These are phyloP conservation scores for Epizoanthus stellaris DNA, from an alignment of 92 coral and sea anemone species.

Conservation along the genomic window DNA sequence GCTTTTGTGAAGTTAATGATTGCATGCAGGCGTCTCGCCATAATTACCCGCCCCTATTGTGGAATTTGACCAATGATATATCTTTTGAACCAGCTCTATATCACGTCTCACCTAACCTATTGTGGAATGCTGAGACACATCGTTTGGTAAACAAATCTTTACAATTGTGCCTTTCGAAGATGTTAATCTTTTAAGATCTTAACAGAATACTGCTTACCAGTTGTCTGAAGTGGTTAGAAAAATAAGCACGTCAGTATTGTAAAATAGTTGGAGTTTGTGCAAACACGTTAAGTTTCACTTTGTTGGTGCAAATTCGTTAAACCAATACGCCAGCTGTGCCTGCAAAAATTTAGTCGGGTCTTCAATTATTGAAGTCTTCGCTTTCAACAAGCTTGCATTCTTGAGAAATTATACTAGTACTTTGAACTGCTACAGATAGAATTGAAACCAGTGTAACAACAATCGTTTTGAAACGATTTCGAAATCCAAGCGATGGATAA, in stretches of 20 bases:
- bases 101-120: background rate
- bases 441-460: background rate
- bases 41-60: too few relatives aligned
- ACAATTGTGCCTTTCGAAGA: background rate
- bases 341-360: background rate
- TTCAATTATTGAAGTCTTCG: too few relatives aligned
- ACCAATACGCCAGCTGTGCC: background rate
- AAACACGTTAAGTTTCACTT: background rate
- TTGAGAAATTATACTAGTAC: background rate
- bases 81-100: background rate
- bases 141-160: background rate
- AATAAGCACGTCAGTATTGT: conserved; percentile 9
- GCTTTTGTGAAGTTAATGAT: too few relatives aligned
- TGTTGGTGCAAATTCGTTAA: conserved; percentile 4
- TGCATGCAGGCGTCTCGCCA: too few relatives aligned
- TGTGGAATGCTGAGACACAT: background rate
- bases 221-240: conserved; percentile 1
- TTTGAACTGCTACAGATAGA: background rate
- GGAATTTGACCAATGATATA: too few relatives aligned
- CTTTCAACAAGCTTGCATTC: background rate
- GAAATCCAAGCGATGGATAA: background rate
- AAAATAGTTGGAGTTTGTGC: background rate
- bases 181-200: conserved; percentile 3
- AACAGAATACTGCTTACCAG: background rate
- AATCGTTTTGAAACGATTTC: background rate